phyloP scores from a whole-genome alignment of 2,797 vertebrate genomes.

The Craterocephalus amniculus region DNA sequence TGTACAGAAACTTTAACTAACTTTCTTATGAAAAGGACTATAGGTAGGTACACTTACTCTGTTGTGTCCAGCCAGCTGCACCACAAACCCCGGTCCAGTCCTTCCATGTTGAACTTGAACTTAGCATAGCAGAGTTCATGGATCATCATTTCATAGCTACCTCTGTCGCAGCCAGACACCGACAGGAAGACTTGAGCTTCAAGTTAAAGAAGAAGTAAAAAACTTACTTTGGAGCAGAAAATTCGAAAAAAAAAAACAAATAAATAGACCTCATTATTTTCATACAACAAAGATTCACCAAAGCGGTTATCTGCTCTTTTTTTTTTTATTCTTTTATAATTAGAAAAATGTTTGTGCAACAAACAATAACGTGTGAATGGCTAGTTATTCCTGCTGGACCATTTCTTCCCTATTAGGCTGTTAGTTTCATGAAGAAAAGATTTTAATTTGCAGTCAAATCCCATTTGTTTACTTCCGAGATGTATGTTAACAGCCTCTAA shows the following conservation, averaged over 20 bases:
- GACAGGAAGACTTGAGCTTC: slow-evolving; percentile 79
- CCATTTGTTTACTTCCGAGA: slow-evolving; percentile 69
- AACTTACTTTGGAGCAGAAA: background rate
- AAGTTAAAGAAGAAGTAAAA: background rate
- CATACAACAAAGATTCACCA: slow-evolving; percentile 7
- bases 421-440: slow-evolving; percentile 50
- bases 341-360: slow-evolving; percentile 35
- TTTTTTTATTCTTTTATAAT: slow-evolving; percentile 42
- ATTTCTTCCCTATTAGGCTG: slow-evolving; percentile 48
- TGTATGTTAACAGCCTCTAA: slow-evolving; percentile 56
- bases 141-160: slow-evolving; percentile 74
- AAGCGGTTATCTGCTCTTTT: slow-evolving; percentile 27
- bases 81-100: slow-evolving; percentile 82
- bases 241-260: rapidly evolving
- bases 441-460: slow-evolving; percentile 65
- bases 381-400: slow-evolving; percentile 40
- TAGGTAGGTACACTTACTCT: slow-evolving; percentile 80
- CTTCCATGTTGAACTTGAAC: slow-evolving; percentile 85
- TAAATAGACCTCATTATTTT: slow-evolving; percentile 14
- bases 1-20: background rate
- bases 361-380: slow-evolving; percentile 52
- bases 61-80: slow-evolving; percentile 89
- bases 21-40: background rate
- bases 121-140: slow-evolving; percentile 81
- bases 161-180: slow-evolving; percentile 76